Base-by-base conservation (phyloP, 37 sponge, comb jelly and placozoan genomes). In the Petrosia ficiformis region DNA sequence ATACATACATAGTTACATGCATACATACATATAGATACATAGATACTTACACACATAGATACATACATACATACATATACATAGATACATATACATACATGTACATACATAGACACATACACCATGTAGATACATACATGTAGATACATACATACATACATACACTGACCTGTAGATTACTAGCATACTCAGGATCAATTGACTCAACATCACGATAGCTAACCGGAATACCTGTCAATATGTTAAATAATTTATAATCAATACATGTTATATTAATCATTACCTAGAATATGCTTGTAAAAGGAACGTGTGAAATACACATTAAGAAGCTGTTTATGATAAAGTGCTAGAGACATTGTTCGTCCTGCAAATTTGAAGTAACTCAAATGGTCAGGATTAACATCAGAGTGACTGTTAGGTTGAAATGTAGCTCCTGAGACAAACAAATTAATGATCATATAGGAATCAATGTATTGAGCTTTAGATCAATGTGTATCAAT, bases 231-330 rank as follows among this genome's bases (percentile, higher is more conserved):
- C 90, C 96, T 88, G 37, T 29, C 2, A 38, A 31, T 4, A 64
- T 4, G 22, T 21, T 39, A 76, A 8, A 57, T n/a, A n/a, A n/a
- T n/a, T n/a, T n/a, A n/a, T n/a, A n/a, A n/a, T n/a, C n/a, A n/a
- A n/a, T n/a, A n/a, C n/a, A 25, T 39, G 22, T 39, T 19, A 24
- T 33, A 2, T 33, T 19, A 5, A 24, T n/a, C 14, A 67, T 44
- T 61, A 87, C 92, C 88, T 26, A 97, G 75, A 28, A 97, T 97
- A 78, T 97, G 98, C 70, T 97, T 97, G 88, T 94, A 97, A 78
- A 97, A 97, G 35, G 98, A 97, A 28, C 95, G 70, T 14, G 98
- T 97, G 87, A 97, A 97, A 78, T 97, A 94, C 71, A 94, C 91
- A 37, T 80, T 87, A 57, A 97, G 86, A n/a, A 97, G 84, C 63